Percentiles rank a stretch among this genome's conserved stretches.
Evolutionary conservation across 2,888 invertebrate genomes (phyloP).

Genomic region (Phasia obesa): DNA sequence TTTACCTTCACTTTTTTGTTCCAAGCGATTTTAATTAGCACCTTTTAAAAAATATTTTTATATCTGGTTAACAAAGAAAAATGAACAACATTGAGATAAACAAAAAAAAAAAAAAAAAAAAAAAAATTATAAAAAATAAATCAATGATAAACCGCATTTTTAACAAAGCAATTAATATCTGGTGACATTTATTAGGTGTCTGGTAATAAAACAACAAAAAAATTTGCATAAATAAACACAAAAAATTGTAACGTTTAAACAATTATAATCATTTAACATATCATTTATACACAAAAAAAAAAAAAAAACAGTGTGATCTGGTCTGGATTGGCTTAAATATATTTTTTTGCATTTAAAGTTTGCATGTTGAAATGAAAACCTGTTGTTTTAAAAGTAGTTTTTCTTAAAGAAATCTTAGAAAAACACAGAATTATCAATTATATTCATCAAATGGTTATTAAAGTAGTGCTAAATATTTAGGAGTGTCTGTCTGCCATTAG

Average conservation of each 20-base stretch:
- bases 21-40: neutral
- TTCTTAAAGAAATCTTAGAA: conserved; percentile 30
- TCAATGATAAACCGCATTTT: conserved; percentile 56
- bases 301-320: too few species aligned
- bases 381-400: conserved; percentile 16
- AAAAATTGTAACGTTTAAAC: conserved; percentile 53
- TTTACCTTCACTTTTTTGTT: neutral
- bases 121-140: conserved; percentile 4
- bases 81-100: conserved; percentile 39
- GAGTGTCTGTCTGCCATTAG: conserved; percentile 42
- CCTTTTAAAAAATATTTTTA: conserved; percentile 8
- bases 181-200: conserved; percentile 68
- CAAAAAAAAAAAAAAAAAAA: neutral
- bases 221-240: conserved; percentile 65
- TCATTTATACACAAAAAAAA: conserved; percentile 4
- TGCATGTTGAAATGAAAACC: conserved; percentile 29
- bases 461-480: conserved; percentile 39
- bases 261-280: conserved; percentile 37
- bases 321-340: neutral
- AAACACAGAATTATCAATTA: conserved; percentile 31
- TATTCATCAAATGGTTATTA: conserved; percentile 32
- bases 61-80: conserved; percentile 12
- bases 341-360: neutral
- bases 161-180: conserved; percentile 61
- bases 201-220: conserved; percentile 58